A percentile compares a stretch with the other conserved stretches of the same genome.
Evolutionary conservation across 2,113 vertebrate genomes (phyloP).

Genomic region (Protobothrops flavoviridis): DNA sequence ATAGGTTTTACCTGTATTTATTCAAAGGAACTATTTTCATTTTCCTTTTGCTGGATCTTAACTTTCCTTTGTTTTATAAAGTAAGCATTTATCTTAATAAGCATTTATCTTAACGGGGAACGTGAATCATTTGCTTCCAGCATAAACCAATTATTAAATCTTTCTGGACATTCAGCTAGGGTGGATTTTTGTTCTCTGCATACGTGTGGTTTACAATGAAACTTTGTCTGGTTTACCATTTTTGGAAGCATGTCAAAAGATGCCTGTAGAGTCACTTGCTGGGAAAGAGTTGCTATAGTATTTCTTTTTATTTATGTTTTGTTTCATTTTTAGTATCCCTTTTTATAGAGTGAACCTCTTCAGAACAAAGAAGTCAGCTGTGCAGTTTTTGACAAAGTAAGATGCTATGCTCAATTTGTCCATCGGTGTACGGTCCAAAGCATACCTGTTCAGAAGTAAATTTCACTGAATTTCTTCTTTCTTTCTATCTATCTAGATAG

Average conservation of each 20-base stretch:
- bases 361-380: not conserved
- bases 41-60: constrained; percentile 1
- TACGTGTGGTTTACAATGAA: not conserved
- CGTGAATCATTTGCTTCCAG: not conserved
- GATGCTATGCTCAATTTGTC: not conserved
- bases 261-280: not conserved
- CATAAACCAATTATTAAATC: not conserved
- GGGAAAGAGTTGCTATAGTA: not conserved
- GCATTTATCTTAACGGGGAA: not conserved
- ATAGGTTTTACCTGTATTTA: not conserved
- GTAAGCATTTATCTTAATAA: not conserved
- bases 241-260: not conserved
- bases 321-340: not conserved
- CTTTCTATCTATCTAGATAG: no score
- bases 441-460: not conserved
- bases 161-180: constrained; percentile 4
- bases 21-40: not conserved
- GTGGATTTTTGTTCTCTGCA: not conserved
- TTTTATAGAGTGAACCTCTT: not conserved
- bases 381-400: not conserved
- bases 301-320: not conserved
- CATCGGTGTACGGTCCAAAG: not conserved
- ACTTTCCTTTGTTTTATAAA: not conserved
- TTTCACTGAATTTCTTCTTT: not conserved
- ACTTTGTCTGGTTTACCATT: not conserved